Evolutionary conservation across 2,888 invertebrate species (phyloP).

Genomic region (Acrocyrtus sp.): DNA sequence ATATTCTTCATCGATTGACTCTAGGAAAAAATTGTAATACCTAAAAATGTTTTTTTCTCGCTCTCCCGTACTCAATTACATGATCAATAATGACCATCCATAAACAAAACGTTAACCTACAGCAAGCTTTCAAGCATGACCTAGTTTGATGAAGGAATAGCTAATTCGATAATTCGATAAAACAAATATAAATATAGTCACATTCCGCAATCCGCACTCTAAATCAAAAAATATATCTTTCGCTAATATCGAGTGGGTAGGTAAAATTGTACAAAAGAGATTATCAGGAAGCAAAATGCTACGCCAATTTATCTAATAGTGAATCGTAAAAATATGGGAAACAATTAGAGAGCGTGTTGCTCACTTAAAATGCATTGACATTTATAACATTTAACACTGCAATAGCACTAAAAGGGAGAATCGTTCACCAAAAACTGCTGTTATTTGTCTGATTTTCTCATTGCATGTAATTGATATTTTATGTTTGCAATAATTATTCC

Average conservation of each 20-base stretch:
- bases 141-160: background rate
- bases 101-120: slow-evolving; percentile 5
- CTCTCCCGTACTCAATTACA: background rate
- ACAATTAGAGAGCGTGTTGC: no score
- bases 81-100: background rate
- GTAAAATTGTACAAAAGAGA: no score
- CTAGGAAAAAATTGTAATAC: background rate
- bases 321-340: no score
- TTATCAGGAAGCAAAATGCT: no score
- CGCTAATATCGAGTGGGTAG: no score
- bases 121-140: background rate
- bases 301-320: no score
- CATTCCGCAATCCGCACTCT: no score
- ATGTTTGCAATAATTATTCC: background rate
- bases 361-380: no score
- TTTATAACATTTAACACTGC: no score
- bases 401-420: no score
- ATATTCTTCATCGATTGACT: slow-evolving; percentile 22
- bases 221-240: no score
- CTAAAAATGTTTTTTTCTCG: background rate
- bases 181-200: background rate
- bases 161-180: background rate
- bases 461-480: background rate
- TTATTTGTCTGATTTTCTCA: background rate
- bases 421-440: no score